Conservation (phyloP, 2,113 vertebrate species). For the Saccopteryx bilineata region DNA sequence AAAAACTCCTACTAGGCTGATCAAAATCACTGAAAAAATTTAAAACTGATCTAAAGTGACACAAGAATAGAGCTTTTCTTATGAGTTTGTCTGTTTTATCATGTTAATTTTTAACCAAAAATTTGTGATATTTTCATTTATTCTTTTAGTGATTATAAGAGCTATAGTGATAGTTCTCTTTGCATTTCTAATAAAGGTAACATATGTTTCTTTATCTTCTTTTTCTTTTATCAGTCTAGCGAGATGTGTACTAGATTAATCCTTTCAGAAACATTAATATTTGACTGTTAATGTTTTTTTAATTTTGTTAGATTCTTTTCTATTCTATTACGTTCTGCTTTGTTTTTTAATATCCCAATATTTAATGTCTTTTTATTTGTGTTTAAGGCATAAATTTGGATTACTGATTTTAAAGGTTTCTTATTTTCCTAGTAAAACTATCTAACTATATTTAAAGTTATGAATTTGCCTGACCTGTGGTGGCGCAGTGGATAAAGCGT, state of each 20-base stretch:
- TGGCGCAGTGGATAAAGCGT: too few relatives aligned
- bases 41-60: neutral
- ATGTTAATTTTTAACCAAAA: too few relatives aligned
- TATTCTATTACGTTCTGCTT: neutral
- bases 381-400: neutral
- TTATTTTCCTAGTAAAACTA: neutral
- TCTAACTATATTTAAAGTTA: neutral
- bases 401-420: neutral
- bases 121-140: neutral
- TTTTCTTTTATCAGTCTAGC: neutral
- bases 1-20: neutral
- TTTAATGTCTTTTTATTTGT: neutral
- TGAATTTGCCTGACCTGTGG: too few relatives aligned
- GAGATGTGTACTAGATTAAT: neutral
- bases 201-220: too few relatives aligned
- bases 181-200: neutral
- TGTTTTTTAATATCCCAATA: neutral
- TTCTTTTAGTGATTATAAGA: neutral
- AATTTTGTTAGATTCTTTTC: neutral
- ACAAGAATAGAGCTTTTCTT: neutral
- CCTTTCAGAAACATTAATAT: neutral
- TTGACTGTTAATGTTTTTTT: neutral
- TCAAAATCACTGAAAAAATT: neutral
- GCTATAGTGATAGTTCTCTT: neutral
- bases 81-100: neutral